phyloP scores from a whole-genome alignment of 2,888 invertebrate species.

The Erebia palarica region DNA sequence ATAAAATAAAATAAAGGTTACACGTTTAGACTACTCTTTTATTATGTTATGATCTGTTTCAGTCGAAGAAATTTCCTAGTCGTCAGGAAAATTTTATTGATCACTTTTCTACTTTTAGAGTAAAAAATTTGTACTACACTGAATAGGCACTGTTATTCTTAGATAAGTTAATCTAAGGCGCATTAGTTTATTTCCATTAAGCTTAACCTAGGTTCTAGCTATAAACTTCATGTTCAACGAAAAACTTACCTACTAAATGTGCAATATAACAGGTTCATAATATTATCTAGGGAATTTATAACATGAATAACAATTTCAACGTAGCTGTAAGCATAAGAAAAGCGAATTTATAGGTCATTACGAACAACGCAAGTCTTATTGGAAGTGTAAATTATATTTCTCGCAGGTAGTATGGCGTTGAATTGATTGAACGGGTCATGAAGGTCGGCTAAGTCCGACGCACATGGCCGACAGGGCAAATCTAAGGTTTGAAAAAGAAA shows the following conservation, averaged over 20 bases:
- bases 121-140: no score
- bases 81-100: no score
- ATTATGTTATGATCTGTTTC: no score
- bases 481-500: neutral
- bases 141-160: no score
- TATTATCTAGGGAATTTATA: slow-evolving; percentile 17
- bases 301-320: slow-evolving; percentile 15
- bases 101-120: no score
- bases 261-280: neutral
- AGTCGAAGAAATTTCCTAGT: no score
- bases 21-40: no score
- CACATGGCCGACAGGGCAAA: neutral
- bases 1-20: no score
- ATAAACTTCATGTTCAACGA: neutral
- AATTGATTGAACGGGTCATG: slow-evolving; percentile 36
- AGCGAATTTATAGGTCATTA: slow-evolving; percentile 29
- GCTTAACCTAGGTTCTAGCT: neutral
- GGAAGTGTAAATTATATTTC: slow-evolving; percentile 33
- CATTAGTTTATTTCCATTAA: no score
- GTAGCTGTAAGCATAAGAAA: slow-evolving; percentile 9
- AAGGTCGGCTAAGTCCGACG: slow-evolving; percentile 32
- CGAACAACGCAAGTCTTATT: slow-evolving; percentile 28
- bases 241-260: slow-evolving; percentile 2
- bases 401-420: slow-evolving; percentile 29
- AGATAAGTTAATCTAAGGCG: no score